Evolutionary conservation across 64 coral and sea anemone species (phyloP).

Genomic region (Dendrophyllia cribrosa): DNA sequence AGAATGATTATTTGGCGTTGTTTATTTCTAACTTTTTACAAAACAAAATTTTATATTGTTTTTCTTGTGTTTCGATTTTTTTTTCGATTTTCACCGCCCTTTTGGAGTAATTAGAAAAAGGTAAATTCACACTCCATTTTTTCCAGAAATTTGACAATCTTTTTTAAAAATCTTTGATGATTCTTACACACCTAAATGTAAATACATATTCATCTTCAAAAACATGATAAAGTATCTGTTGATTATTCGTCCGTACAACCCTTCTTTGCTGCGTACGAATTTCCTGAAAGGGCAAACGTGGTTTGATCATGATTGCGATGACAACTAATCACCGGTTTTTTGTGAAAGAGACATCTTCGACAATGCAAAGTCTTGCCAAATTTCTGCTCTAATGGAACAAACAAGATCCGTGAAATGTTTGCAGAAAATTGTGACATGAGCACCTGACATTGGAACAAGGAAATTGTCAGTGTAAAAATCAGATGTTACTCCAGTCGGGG

Average conservation of each 20-base stretch:
- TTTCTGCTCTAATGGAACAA: constrained; percentile 52
- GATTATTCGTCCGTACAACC: not conserved
- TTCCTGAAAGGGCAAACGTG: constrained; percentile 1
- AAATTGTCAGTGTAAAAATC: constrained; percentile 41
- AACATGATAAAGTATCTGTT: constrained; percentile 4
- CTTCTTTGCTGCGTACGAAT: not conserved
- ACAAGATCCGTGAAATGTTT: constrained; percentile 46
- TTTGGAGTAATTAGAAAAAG: too few relatives aligned
- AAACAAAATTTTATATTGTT: too few relatives aligned
- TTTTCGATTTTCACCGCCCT: too few relatives aligned
- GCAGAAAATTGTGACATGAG: not conserved
- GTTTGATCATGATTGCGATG: constrained; percentile 3
- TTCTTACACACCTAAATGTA: too few relatives aligned
- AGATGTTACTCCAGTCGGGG: constrained; percentile 3
- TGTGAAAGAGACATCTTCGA: not conserved
- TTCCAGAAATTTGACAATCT: too few relatives aligned
- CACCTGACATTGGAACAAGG: constrained; percentile 25
- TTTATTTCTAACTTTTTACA: not conserved
- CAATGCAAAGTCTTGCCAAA: constrained; percentile 11
- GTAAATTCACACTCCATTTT: too few relatives aligned
- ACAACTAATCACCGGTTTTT: constrained; percentile 34
- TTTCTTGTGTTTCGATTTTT: too few relatives aligned
- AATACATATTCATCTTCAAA: too few relatives aligned
- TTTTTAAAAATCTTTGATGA: too few relatives aligned
- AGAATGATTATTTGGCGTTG: too few relatives aligned